Conservation (phyloP, 1,140 invertebrate species). For the Venturia canescens region DNA sequence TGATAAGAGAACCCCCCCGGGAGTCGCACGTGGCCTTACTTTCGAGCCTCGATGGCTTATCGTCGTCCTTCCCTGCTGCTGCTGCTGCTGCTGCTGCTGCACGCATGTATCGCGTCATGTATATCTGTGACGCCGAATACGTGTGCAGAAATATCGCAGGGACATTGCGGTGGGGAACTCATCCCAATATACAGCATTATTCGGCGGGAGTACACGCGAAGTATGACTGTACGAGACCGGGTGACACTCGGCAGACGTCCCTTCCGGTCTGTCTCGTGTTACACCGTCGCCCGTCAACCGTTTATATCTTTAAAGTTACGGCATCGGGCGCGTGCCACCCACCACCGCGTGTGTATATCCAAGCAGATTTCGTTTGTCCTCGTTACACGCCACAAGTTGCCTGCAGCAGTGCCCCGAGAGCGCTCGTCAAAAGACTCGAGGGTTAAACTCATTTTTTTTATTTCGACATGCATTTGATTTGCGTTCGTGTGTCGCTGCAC, state of each 20-base stretch:
- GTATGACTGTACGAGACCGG: slow-evolving; percentile 69
- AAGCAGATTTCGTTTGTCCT: slow-evolving; percentile 51
- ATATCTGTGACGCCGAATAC: background rate
- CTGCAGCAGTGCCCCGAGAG: background rate
- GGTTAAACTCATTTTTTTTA: slow-evolving; percentile 34
- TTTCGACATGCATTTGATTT: slow-evolving; percentile 1
- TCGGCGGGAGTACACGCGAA: slow-evolving; percentile 26
- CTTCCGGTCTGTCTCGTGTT: slow-evolving; percentile 76
- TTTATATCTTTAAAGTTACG: slow-evolving; percentile 75
- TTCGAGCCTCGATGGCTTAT: background rate
- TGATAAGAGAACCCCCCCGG: slow-evolving; percentile 12
- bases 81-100: too few relatives aligned
- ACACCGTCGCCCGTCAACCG: slow-evolving; percentile 69
- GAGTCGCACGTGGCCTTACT: background rate
- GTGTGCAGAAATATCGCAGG: background rate
- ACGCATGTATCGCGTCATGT: too few relatives aligned
- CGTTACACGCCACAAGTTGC: slow-evolving; percentile 41
- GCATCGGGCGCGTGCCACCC: slow-evolving; percentile 74
- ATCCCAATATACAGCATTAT: slow-evolving; percentile 32
- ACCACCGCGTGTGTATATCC: slow-evolving; percentile 58
- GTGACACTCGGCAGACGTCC: slow-evolving; percentile 73
- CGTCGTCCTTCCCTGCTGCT: too few relatives aligned
- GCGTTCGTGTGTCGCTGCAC: too few relatives aligned
- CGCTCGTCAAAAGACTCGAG: slow-evolving; percentile 24
- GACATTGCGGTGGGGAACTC: background rate